Evolutionary conservation across 2,113 vertebrate species (phyloP), one percentile per base, ranked within the genome.

Genomic region (Oophaga pumilio): DNA sequence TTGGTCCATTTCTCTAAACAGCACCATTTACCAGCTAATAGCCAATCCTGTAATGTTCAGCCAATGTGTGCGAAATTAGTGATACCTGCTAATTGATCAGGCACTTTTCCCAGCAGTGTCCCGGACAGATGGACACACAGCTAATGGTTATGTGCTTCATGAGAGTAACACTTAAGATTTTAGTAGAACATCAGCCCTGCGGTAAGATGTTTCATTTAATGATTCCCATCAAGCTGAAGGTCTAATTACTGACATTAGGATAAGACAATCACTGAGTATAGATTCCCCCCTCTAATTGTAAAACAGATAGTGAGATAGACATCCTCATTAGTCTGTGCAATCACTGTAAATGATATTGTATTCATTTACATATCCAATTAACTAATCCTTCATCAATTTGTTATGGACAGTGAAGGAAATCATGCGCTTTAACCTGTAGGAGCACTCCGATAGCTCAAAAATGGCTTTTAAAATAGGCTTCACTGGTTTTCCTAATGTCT

Each of bases 281-380:
- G 87, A 84, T 83, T 82, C 81, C 84, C 66, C 50, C 59, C 74
- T 57, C 80, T 84, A 83, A 84, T 64, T 88, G 81, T 84, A 74
- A 84, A 88, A 88, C 82, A 76, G 87, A 88, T 83, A 84, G 57
- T 33, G 60, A 84, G 59, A 82, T 84, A 88, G 80, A 77, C 71
- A 66, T 80, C 20, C 52, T 77, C 80, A 88, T 88, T 88, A 88
- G 69, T 60, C 62, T 82, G 59, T 43, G 81, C 81, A 84, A 83
- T 83, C 69, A 69, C 59, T 24, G 71, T 76, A 82, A 74, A 83
- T 33, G 59, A 76, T 56, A 88, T 84, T 60, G 76, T 26, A 50
- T 53, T 84, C 49, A 84, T 88, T 88, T 77, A 84, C 81, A 88
- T 84, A 88, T 84, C 81, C 59, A 77, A 88, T 88, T 84, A 88